Base-by-base conservation (phyloP, 2,888 invertebrate genomes). In the Sarcophaga carnaria region DNA sequence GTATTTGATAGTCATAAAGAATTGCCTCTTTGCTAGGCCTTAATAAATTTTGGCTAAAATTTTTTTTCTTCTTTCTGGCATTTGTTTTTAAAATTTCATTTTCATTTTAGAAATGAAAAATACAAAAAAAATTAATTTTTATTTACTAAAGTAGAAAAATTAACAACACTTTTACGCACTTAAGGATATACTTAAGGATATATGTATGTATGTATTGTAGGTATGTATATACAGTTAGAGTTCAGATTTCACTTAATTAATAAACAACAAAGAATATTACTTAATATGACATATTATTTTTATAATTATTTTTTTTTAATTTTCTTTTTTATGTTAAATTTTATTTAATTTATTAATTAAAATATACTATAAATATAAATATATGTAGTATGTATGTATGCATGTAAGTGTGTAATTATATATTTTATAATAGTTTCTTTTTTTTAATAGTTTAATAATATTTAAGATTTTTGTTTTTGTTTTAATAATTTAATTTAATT, bases 111-210 rank as follows among this genome's bases (percentile, higher is more conserved):
- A 37, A 37, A 37, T 37, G 54, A 54, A 54, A 54, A 54, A 17
- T 14, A 22, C 4, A 54, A 14, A 17, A 4, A 37, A 37, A 8
- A 8, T 37, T 37, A 37, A 37, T 2, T 37, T 37, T 37, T 8
- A 37, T 37, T 37, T 37, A 54, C 17, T 54, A 54, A 54, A 82
- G 76, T 87, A 84, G 75, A 87, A 87, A 54, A 87, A 87, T 80
- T 79, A 87, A 87, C 82, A 87, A 87, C 87, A 87, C 79, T 79
- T 81, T 87, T 84, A 87, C 84, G 79, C 76, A 81, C 76, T 84
- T 82, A 83, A 83, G 60, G 17, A 49, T 72, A 74, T 5, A 66
- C 66, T 2, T 82, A 77, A 22, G 22, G 22, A 22, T n/a, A 70
- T 11, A 25, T 59, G 37, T 37, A 37, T 37, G 37, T 37, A 37